Conservation (phyloP, 2,888 invertebrate species). For the Diadegma fenestrale region DNA sequence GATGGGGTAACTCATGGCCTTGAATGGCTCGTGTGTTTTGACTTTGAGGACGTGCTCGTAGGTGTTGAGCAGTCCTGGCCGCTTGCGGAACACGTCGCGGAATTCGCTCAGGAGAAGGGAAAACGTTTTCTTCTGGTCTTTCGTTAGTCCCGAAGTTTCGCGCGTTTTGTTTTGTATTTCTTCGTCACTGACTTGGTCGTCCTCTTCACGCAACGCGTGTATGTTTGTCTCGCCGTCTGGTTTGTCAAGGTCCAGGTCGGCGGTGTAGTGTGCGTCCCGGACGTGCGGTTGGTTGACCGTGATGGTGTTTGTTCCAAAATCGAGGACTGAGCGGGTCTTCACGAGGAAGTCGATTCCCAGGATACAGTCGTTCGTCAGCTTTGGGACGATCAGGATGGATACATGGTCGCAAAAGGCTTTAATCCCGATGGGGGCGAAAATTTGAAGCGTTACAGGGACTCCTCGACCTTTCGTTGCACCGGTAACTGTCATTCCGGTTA, state of each 20-base stretch:
- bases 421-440: not conserved
- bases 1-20: not conserved
- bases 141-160: too few relatives aligned
- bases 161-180: not conserved
- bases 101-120: too few relatives aligned
- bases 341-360: constrained; percentile 9
- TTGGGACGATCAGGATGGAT: too few relatives aligned
- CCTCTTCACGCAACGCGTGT: not conserved
- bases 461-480: not conserved
- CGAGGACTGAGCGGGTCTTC: not conserved
- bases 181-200: not conserved
- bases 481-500: not conserved
- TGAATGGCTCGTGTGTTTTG: not conserved
- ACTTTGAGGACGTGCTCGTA: not conserved
- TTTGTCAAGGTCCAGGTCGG: not conserved
- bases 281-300: not conserved
- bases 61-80: not conserved
- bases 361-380: not conserved
- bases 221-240: not conserved
- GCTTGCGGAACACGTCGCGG: not conserved
- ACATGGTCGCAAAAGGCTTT: not conserved
- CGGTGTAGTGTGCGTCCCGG: too few relatives aligned
- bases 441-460: too few relatives aligned
- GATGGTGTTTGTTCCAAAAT: not conserved
- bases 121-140: too few relatives aligned